Percentiles rank a stretch among this genome's conserved stretches.
Evolutionary conservation across 2,888 invertebrate genomes (phyloP).

Genomic region (Salpingus planirostris): DNA sequence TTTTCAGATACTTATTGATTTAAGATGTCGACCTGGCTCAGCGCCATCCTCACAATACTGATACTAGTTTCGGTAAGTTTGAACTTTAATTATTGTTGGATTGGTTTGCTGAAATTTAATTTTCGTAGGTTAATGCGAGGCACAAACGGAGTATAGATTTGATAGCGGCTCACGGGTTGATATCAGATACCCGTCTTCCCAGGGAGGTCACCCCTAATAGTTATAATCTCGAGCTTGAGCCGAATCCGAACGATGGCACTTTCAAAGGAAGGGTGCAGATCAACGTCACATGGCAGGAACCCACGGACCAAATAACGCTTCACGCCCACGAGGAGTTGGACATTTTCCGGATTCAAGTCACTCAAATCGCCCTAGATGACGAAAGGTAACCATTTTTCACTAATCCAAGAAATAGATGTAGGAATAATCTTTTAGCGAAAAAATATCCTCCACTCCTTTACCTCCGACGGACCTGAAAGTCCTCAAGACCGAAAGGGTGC

Average conservation of each 20-base stretch:
- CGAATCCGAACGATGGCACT: constrained; percentile 53
- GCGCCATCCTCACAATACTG: constrained; percentile 3
- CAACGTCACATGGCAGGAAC: constrained; percentile 56
- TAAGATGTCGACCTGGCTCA: constrained; percentile 9
- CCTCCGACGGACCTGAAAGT: constrained; percentile 18
- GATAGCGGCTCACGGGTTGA: constrained; percentile 57
- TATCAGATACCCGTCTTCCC: constrained; percentile 55
- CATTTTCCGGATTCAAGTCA: constrained; percentile 41
- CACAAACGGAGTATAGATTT: constrained; percentile 56
- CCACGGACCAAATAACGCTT: constrained; percentile 53
- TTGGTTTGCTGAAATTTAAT: constrained; percentile 3
- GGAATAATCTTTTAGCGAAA: constrained; percentile 17
- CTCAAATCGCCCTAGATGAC: constrained; percentile 24
- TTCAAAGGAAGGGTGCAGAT: constrained; percentile 63
- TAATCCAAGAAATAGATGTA: not conserved
- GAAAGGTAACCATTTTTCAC: constrained; percentile 15
- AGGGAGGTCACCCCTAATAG: constrained; percentile 54
- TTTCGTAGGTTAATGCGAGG: constrained; percentile 16
- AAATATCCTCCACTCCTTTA: constrained; percentile 22
- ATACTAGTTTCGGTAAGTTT: constrained; percentile 12
- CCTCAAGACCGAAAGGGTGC: constrained; percentile 41
- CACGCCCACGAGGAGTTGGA: constrained; percentile 58
- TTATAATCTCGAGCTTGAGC: constrained; percentile 59
- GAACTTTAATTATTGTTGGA: constrained; percentile 1
- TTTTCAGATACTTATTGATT: not conserved